Evolutionary conservation across 2,113 vertebrate genomes (phyloP).

Genomic region (Gallinago media): DNA sequence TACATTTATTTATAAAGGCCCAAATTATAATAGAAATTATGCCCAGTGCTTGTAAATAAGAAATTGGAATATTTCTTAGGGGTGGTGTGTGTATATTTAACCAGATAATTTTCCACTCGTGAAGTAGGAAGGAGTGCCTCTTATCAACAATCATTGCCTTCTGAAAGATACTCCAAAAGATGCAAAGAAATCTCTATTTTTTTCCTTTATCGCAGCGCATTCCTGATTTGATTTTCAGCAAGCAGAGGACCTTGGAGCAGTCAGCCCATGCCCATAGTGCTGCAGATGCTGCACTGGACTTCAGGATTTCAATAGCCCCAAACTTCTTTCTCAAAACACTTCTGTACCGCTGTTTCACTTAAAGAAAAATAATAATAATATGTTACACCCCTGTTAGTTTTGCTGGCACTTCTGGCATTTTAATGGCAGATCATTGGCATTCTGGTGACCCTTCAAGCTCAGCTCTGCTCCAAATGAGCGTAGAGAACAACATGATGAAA

Average conservation of each 20-base stretch:
- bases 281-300: neutral
- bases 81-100: neutral
- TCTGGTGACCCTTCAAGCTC: neutral
- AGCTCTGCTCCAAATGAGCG: neutral
- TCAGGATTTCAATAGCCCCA: neutral
- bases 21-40: conserved; percentile 23
- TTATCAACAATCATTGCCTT: neutral
- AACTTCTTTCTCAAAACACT: neutral
- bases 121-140: neutral
- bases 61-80: neutral
- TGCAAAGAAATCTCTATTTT: neutral
- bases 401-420: neutral
- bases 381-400: neutral
- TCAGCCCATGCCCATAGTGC: neutral
- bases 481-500: neutral
- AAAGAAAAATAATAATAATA: neutral
- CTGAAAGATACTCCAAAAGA: neutral
- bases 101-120: neutral
- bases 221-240: neutral
- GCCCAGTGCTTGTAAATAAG: conserved; percentile 8
- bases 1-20: conserved; percentile 2
- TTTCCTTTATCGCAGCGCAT: neutral
- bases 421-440: neutral
- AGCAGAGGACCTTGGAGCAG: neutral
- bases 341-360: neutral